Conservation (phyloP, 37 sponge, comb jelly and placozoan species). For the Crambe crambe region DNA sequence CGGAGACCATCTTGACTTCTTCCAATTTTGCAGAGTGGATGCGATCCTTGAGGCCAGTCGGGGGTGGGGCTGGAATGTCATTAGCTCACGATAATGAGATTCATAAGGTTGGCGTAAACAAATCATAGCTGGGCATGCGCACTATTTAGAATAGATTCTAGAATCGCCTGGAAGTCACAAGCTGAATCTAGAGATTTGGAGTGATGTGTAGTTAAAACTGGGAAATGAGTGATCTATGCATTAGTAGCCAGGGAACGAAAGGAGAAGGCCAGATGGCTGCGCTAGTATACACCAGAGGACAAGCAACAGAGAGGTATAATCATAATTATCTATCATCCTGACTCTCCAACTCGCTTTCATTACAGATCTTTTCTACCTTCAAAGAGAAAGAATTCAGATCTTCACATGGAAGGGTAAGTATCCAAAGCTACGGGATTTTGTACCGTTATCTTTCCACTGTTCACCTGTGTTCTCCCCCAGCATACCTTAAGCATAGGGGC, state of each 20-base stretch:
- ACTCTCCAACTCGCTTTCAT: not conserved
- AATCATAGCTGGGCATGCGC: not conserved
- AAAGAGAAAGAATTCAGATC: not conserved
- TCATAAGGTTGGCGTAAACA: not conserved
- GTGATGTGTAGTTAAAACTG: too few relatives aligned
- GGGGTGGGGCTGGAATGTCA: conserved; percentile 14
- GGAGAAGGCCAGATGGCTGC: not conserved
- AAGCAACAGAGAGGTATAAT: not conserved
- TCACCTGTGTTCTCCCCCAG: too few relatives aligned
- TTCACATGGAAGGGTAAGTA: not conserved
- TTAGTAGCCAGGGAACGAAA: not conserved
- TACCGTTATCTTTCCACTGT: too few relatives aligned
- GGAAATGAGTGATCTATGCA: not conserved
- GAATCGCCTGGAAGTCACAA: not conserved
- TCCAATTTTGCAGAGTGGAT: not conserved
- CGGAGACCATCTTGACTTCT: too few relatives aligned
- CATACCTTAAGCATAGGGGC: too few relatives aligned
- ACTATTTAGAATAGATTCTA: not conserved
- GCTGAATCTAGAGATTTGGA: not conserved
- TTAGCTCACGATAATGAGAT: not conserved
- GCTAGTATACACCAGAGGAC: not conserved
- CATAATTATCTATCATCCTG: not conserved
- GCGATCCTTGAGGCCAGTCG: not conserved
- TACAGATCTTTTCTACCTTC: not conserved
- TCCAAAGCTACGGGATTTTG: too few relatives aligned